phyloP scores from a whole-genome alignment of 1,140 invertebrate species.

The Hyposmocoma kahamanoa region DNA sequence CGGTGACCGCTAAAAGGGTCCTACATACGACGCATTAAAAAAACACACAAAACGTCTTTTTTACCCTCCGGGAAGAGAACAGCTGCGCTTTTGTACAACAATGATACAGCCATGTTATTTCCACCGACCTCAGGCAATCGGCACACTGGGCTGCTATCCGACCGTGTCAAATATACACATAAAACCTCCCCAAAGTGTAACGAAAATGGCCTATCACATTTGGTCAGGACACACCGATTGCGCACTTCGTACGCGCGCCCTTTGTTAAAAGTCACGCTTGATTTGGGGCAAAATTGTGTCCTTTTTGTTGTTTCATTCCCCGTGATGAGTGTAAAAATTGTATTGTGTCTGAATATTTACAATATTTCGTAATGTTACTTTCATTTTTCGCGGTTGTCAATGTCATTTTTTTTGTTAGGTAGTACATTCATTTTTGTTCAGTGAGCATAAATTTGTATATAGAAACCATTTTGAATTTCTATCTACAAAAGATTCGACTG shows the following conservation, averaged over 20 bases:
- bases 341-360: conserved; percentile 2
- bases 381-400: conserved; percentile 13
- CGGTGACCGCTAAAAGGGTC: conserved; percentile 61
- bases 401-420: no score
- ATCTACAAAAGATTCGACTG: conserved; percentile 21
- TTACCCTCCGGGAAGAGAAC: conserved; percentile 62
- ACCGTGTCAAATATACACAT: conserved; percentile 20
- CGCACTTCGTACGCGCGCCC: conserved; percentile 41
- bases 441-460: no score
- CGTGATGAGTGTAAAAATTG: conserved; percentile 62
- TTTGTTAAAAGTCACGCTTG: conserved; percentile 66
- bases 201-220: conserved; percentile 23
- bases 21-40: conserved; percentile 38
- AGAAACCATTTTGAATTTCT: conserved; percentile 15
- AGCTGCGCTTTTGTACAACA: conserved; percentile 65
- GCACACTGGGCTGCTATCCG: conserved; percentile 40
- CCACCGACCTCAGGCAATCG: conserved; percentile 54
- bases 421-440: no score
- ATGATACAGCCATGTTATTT: conserved; percentile 66
- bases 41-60: conserved; percentile 61
- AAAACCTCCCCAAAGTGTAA: not conserved
- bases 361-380: conserved; percentile 11
- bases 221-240: conserved; percentile 42
- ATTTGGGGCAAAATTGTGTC: conserved; percentile 67
- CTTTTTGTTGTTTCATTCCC: conserved; percentile 64